Conservation (phyloP, 2,888 invertebrate species). For the Sycophila texana region DNA sequence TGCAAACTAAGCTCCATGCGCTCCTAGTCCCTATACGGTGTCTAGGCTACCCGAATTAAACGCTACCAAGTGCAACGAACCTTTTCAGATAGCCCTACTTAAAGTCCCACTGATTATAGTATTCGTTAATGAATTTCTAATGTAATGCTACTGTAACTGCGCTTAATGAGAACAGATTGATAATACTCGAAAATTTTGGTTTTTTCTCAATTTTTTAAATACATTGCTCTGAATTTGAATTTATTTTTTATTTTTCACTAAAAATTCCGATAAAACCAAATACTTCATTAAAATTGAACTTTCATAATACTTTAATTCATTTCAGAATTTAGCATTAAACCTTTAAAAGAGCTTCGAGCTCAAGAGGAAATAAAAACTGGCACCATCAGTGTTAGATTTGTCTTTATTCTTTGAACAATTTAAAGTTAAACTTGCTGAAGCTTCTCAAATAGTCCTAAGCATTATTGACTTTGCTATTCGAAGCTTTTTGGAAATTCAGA, state of each 20-base stretch:
- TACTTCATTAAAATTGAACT: too few relatives aligned
- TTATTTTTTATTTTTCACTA: too few relatives aligned
- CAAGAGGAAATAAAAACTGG: constrained; percentile 34
- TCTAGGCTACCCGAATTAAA: neutral
- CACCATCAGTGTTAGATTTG: constrained; percentile 32
- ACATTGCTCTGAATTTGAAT: too few relatives aligned
- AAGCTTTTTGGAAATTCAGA: constrained; percentile 25
- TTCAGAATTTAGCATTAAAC: too few relatives aligned
- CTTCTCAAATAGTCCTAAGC: constrained; percentile 18
- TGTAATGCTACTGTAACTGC: constrained; percentile 32
- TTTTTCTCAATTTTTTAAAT: too few relatives aligned
- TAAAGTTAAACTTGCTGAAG: neutral
- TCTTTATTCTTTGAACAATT: neutral
- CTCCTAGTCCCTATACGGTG: neutral
- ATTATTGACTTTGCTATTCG: constrained; percentile 11
- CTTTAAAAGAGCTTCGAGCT: constrained; percentile 13
- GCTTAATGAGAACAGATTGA: neutral
- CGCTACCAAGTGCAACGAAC: neutral
- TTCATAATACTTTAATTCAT: too few relatives aligned
- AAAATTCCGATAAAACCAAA: too few relatives aligned
- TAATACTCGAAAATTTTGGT: too few relatives aligned
- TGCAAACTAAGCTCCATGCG: neutral
- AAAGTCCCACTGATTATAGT: neutral
- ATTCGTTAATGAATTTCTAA: constrained; percentile 19
- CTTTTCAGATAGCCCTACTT: neutral